These are phyloP conservation scores for Nannospalax galili DNA, from an alignment of 2,113 vertebrate species.

Conservation along the genomic window DNA sequence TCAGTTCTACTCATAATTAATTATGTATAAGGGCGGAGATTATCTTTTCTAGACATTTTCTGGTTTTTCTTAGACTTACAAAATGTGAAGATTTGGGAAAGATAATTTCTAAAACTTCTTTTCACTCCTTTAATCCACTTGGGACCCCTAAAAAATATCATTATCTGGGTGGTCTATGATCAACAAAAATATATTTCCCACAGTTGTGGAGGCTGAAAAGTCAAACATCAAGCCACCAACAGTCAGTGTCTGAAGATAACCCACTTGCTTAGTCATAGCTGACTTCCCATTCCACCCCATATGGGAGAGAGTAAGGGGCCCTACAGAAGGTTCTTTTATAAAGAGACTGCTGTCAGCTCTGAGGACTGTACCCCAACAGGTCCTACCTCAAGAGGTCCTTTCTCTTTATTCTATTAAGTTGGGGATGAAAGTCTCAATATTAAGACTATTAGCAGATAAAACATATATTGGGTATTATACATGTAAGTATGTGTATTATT, in stretches of 20 bases:
- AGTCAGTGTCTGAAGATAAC: background rate
- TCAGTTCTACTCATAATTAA: background rate
- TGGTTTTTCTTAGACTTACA: background rate
- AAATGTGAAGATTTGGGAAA: background rate
- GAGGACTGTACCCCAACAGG: background rate
- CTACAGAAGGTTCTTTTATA: too few species aligned
- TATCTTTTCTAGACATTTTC: background rate
- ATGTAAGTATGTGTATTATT: background rate
- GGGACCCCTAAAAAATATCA: background rate
- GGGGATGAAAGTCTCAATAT: too few species aligned
- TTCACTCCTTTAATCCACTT: background rate
- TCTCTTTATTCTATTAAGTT: background rate
- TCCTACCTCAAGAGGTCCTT: too few species aligned
- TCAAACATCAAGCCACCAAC: background rate
- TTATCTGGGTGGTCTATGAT: background rate
- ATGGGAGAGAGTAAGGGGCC: background rate
- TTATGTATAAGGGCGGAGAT: background rate
- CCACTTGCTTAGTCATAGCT: background rate
- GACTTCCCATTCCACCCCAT: background rate
- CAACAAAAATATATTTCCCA: background rate
- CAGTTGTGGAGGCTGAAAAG: background rate
- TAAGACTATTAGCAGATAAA: background rate
- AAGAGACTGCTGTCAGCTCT: too few species aligned
- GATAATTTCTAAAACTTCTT: background rate
- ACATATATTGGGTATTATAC: too few species aligned